These are phyloP conservation scores for Artemia sinica DNA, from an alignment of 2,888 invertebrate genomes.

Conservation along the genomic window DNA sequence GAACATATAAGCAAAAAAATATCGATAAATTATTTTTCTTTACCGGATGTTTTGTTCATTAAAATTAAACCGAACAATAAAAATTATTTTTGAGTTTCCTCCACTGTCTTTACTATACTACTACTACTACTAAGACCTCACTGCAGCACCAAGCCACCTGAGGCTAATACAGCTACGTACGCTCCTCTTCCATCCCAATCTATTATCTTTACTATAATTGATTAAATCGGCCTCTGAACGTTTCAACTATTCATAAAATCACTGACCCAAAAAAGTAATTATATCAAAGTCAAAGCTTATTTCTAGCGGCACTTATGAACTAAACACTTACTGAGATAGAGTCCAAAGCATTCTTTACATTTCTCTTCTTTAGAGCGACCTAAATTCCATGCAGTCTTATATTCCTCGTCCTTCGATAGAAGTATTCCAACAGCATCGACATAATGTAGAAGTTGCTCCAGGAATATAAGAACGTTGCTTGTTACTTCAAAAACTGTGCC, in stretches of 20 bases:
- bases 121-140: too few species aligned
- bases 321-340: conserved; percentile 54
- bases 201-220: too few species aligned
- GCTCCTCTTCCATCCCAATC: too few species aligned
- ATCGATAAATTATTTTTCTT: conserved; percentile 14
- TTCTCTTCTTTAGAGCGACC: conserved; percentile 33
- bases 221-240: too few species aligned
- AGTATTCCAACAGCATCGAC: conserved; percentile 55
- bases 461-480: conserved; percentile 77
- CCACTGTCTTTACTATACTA: too few species aligned
- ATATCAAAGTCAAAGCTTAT: neutral
- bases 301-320: neutral
- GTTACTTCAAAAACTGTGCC: conserved; percentile 95
- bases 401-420: conserved; percentile 36
- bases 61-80: too few species aligned
- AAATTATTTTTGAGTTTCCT: too few species aligned
- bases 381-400: conserved; percentile 34
- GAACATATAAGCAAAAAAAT: conserved; percentile 6
- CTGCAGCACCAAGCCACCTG: too few species aligned
- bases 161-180: too few species aligned
- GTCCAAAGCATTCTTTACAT: conserved; percentile 49
- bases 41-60: too few species aligned
- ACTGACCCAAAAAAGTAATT: too few species aligned
- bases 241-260: too few species aligned
- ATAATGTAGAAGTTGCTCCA: conserved; percentile 66